phyloP scores from a whole-genome alignment of 2,797 vertebrate genomes.

The Rhodeus uyekii region DNA sequence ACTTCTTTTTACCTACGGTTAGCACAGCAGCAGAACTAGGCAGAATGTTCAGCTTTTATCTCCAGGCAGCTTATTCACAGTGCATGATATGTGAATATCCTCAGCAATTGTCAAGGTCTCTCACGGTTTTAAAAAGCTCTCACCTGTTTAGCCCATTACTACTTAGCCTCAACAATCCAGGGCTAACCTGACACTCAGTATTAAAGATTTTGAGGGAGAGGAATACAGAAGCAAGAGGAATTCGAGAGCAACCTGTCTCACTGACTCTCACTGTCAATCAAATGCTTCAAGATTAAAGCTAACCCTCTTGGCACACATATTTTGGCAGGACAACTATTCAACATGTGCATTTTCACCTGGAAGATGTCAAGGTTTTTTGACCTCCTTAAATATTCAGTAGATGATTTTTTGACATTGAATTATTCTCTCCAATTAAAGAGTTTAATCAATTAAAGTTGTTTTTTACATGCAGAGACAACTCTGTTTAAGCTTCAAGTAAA shows the following conservation, averaged over 20 bases:
- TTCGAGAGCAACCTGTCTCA: constrained; percentile 42
- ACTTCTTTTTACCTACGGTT: neutral
- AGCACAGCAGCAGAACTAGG: neutral
- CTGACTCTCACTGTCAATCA: constrained; percentile 41
- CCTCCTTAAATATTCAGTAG: neutral
- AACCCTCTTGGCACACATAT: neutral
- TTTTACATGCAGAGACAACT: neutral
- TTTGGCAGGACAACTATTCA: neutral
- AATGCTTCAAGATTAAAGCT: constrained; percentile 27
- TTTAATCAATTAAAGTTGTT: no score
- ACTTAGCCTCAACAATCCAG: neutral
- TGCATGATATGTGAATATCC: neutral
- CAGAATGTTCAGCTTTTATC: neutral
- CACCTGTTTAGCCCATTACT: neutral
- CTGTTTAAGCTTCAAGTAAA: no score
- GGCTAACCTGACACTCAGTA: neutral
- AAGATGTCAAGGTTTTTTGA: neutral
- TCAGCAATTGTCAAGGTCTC: neutral
- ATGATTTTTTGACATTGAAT: neutral
- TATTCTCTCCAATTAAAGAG: neutral
- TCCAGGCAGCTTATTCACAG: neutral
- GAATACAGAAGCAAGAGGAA: constrained; percentile 37
- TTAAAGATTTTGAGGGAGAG: neutral
- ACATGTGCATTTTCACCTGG: neutral
- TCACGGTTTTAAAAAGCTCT: neutral